phyloP scores from a whole-genome alignment of 1,140 invertebrate genomes.

The Tribolium castaneum region DNA sequence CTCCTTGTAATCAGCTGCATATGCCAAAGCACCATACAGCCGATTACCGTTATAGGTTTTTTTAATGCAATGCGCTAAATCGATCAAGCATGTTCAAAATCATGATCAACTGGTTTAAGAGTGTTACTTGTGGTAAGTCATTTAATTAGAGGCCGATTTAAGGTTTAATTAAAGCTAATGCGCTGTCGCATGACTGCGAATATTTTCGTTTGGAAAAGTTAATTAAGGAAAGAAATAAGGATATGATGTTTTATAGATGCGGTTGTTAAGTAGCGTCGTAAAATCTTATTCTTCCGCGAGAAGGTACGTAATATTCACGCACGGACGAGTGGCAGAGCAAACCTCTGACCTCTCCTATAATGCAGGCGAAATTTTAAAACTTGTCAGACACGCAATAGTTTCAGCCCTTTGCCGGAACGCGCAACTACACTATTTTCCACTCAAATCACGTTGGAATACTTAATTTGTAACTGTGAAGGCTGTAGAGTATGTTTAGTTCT shows the following conservation, averaged over 20 bases:
- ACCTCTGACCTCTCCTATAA: constrained; percentile 16
- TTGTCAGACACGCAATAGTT: constrained; percentile 9
- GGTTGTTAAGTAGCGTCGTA: constrained; percentile 1
- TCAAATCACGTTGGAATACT: neutral
- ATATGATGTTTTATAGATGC: neutral
- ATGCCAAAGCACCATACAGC: constrained; percentile 22
- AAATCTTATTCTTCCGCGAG: constrained; percentile 19
- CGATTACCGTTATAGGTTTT: constrained; percentile 18
- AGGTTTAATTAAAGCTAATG: constrained; percentile 26
- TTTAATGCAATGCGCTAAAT: constrained; percentile 26
- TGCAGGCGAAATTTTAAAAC: constrained; percentile 11
- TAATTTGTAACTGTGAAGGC: neutral
- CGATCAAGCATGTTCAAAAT: constrained; percentile 26
- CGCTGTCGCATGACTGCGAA: neutral
- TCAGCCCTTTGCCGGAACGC: constrained; percentile 10
- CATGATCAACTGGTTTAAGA: constrained; percentile 30
- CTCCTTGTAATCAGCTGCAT: constrained; percentile 31
- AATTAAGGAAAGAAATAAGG: constrained; percentile 1
- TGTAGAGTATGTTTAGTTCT: neutral
- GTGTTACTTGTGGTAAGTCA: neutral
- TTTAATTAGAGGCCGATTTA: constrained; percentile 13
- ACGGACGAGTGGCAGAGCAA: constrained; percentile 1
- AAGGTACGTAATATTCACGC: constrained; percentile 12
- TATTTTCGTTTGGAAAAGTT: constrained; percentile 9
- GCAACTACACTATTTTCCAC: constrained; percentile 1